Base-by-base conservation (phyloP, 37 sponge, comb jelly and placozoan species). In the Axinella damicornis region DNA sequence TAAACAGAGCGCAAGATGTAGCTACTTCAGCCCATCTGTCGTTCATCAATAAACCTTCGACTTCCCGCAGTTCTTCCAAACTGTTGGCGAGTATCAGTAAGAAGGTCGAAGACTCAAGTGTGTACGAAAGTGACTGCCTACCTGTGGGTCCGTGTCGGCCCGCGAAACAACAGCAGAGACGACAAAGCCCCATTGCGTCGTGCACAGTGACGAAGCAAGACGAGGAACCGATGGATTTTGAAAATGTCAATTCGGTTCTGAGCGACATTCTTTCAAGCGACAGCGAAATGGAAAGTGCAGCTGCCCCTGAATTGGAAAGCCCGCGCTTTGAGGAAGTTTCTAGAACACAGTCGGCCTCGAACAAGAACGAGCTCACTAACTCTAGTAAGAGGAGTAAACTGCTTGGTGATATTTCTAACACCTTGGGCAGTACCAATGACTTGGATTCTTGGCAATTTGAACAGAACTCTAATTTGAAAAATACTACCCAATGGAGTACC, bases 161-260 rank as follows among this genome's bases (percentile, higher is more conserved):
- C 19, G 53, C 78, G n/a, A 69, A 36, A 60, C 25, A 34, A 33
- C 71, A 30, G 22, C 67, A 46, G 5, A 81, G 83, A 81, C 81
- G 53, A 70, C 76, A 38, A 21, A 81, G 75, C 63, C 88, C 88
- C 6, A 78, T 76, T 36, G 79, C 67, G 6, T 67, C 67, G 53
- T 56, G 22, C 57, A 38, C 64, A 27, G 39, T 70, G 20, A 34
- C 84, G 13, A 67, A 75, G 31, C 78, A 30, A 40, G 73, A 53
- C 20, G 89, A 88, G 24, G 89, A 88, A 53, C 24, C 76, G 31
- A 88, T 88, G 89, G 89, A 88, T 64, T 73, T 84, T 22, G 85
- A 89, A 19, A 76, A 70, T n/a, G 85, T 92, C 52, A 83, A 81
- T 55, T 87, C 92, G 14, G 83, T 92, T 56, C 71, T 92, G n/a